These are phyloP conservation scores for Ammospiza caudacuta DNA, from an alignment of 2,113 vertebrate genomes.

Conservation along the genomic window DNA sequence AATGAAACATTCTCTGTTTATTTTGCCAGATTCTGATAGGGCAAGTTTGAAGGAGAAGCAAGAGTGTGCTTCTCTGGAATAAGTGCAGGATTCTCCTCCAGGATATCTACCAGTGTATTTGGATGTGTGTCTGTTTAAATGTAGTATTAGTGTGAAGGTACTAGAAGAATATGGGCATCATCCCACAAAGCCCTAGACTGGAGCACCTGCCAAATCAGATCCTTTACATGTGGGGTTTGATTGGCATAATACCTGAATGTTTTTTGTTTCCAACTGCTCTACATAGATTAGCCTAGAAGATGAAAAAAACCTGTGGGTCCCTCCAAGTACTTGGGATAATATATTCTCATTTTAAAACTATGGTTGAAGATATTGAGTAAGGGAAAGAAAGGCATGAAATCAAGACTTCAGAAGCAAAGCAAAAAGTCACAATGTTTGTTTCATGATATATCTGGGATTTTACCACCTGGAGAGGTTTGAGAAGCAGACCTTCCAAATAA, in stretches of 20 bases:
- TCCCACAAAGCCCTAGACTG: neutral
- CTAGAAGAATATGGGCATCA: neutral
- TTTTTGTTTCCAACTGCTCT: constrained; percentile 9
- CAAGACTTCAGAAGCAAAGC: neutral
- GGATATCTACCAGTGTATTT: neutral
- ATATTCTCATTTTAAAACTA: constrained; percentile 9
- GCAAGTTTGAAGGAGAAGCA: neutral
- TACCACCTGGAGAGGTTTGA: constrained; percentile 3
- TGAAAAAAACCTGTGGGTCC: neutral
- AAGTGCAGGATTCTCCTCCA: neutral
- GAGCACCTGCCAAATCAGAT: neutral
- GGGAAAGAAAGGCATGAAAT: constrained; percentile 13
- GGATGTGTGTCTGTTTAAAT: neutral
- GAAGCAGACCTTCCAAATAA: constrained; percentile 37
- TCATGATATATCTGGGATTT: constrained; percentile 9
- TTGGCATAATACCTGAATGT: neutral
- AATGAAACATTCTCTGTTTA: neutral
- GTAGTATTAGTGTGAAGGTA: neutral
- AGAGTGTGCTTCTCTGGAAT: neutral
- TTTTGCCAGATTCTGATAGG: neutral
- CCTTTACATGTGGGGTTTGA: neutral
- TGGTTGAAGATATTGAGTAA: neutral
- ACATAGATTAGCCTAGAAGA: neutral
- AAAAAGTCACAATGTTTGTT: constrained; percentile 14
- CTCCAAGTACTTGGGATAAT: neutral